phyloP scores from a whole-genome alignment of 2,797 vertebrate species.

The Coccyzus lansbergi region DNA sequence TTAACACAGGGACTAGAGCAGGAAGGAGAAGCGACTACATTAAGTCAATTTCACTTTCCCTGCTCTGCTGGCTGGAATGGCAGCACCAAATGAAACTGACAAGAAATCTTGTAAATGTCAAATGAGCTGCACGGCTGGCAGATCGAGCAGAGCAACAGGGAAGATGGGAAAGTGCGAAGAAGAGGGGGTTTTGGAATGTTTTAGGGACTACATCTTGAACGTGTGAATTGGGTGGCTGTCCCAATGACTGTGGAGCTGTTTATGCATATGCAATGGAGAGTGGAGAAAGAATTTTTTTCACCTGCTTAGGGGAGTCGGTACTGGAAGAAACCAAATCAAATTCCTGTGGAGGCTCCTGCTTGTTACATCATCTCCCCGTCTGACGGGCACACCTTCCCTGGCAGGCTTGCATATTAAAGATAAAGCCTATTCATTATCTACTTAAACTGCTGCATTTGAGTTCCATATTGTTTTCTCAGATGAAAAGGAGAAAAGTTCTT shows the following conservation, averaged over 20 bases:
- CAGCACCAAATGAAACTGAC: conserved; percentile 67
- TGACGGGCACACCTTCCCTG: not conserved
- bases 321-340: conserved; percentile 17
- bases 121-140: conserved; percentile 68
- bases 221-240: conserved; percentile 60
- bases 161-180: conserved; percentile 64
- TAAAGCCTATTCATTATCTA: not conserved
- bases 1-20: conserved; percentile 45
- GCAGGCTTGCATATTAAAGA: not conserved
- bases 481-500: not conserved
- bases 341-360: not conserved
- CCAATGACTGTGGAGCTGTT: conserved; percentile 51
- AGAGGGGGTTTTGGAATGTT: conserved; percentile 37
- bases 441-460: not conserved
- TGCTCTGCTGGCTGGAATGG: conserved; percentile 61
- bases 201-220: conserved; percentile 49
- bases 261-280: conserved; percentile 66
- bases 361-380: not conserved
- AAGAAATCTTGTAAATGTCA: conserved; percentile 73
- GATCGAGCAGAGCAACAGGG: conserved; percentile 52
- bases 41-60: conserved; percentile 59
- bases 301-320: conserved; percentile 27
- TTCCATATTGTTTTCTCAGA: not conserved
- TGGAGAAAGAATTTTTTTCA: conserved; percentile 52
- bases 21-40: conserved; percentile 62